These are phyloP conservation scores for Sebastes iracundus DNA, from an alignment of 2,797 vertebrate species.

Conservation along the genomic window DNA sequence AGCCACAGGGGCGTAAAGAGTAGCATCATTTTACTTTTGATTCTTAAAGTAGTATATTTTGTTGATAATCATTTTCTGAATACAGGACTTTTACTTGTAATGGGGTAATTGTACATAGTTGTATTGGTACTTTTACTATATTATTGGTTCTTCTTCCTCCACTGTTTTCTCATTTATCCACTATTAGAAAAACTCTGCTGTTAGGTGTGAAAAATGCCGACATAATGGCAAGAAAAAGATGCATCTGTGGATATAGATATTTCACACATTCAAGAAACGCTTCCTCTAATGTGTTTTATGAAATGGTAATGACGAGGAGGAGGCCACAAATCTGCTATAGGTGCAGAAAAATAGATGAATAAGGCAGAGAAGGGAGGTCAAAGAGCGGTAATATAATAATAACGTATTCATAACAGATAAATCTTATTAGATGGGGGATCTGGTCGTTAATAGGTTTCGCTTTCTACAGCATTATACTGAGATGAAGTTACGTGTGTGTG, in stretches of 20 bases:
- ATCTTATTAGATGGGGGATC: background rate
- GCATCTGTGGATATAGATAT: background rate
- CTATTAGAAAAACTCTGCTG: background rate
- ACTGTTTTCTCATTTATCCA: background rate
- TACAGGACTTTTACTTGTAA: background rate
- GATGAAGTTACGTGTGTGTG: slow-evolving; percentile 6
- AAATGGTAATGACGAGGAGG: background rate
- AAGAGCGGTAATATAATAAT: background rate
- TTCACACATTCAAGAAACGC: background rate
- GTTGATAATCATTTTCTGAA: background rate
- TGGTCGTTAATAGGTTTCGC: background rate
- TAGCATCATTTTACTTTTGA: background rate
- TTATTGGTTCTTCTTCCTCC: background rate
- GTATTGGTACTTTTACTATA: background rate
- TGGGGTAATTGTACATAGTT: background rate
- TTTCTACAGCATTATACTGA: slow-evolving; percentile 29
- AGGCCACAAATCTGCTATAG: background rate
- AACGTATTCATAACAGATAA: background rate
- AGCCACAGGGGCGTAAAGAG: background rate
- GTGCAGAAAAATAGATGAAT: slow-evolving; percentile 7
- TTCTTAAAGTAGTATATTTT: background rate
- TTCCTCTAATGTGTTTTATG: background rate
- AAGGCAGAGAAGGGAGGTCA: slow-evolving; percentile 6
- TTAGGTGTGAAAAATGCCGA: background rate
- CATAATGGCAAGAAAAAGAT: too few species aligned